Base-by-base conservation (phyloP, 1,140 invertebrate species). In the Pomacea maculata region DNA sequence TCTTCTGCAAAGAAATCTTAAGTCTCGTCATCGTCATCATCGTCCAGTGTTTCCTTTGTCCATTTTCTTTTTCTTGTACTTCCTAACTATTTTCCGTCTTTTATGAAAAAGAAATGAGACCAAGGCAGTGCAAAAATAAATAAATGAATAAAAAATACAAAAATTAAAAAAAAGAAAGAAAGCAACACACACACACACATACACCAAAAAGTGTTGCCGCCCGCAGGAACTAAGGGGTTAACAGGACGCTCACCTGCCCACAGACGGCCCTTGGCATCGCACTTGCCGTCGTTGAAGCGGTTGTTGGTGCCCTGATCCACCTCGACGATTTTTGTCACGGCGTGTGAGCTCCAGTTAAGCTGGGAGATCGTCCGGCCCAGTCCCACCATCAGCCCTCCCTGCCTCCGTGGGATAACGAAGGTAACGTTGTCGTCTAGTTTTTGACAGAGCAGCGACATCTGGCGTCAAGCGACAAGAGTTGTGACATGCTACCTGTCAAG, bases 271-370 rank as follows among this genome's bases (percentile, higher is more conserved):
- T 88, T 89, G 0, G 94, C 93, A 90, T 98, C 96, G 80, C 95
- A 95, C 91, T 98, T 98, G n/a, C 94, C 97, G 90, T 97, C 96
- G 87, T 98, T 98, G 83, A 96, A 94, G 84, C 96, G 92, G 85
- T 95, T 96, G 17, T 75, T 80, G 5, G 76, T 72, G 19, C 77
- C 79, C 19, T 75, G 70, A 3, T 84, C 77, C 21, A 83, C 93
- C 71, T 93, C 93, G 2, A 92, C 92, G 0, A 91, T 55, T 21
- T 73, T 67, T 10, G 84, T 85, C 1, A 83, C 68, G 14, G 73
- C 80, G 15, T 55, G 17, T 52, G 54, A n/a, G 6, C 83, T 82
- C 84, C 81, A 86, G n/a, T 85, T 86, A 25, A 88, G 80, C 78
- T 74, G 85, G 55, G 71, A 79, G 19, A 87, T 74, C 74, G n/a